Conservation (phyloP, 1,140 invertebrate species). For the Oedothorax gibbosus region DNA sequence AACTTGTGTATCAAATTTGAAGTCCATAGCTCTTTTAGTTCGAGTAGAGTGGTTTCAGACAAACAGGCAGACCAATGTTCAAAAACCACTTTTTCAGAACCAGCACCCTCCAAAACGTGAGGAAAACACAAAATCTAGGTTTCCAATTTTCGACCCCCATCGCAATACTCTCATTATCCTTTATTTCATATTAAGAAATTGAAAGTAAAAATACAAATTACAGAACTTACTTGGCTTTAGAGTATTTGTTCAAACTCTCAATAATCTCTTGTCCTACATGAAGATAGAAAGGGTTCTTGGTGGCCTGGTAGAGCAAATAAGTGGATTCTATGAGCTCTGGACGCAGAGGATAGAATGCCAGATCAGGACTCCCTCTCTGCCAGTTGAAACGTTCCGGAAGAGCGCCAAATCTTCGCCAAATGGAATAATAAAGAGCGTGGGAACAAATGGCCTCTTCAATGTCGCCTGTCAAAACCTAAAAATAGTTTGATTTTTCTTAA, state of each 20-base stretch:
- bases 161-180: not conserved
- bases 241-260: slow-evolving; percentile 74
- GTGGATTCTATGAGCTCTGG: slow-evolving; percentile 80
- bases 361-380: slow-evolving; percentile 75
- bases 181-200: not conserved
- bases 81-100: not conserved
- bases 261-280: slow-evolving; percentile 78
- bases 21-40: too few species aligned
- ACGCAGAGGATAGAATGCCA: slow-evolving; percentile 77
- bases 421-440: slow-evolving; percentile 77
- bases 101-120: not conserved
- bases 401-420: slow-evolving; percentile 77
- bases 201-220: not conserved
- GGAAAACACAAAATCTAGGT: not conserved
- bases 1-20: too few species aligned
- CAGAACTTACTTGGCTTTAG: slow-evolving; percentile 71
- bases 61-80: too few species aligned
- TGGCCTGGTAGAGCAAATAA: slow-evolving; percentile 79
- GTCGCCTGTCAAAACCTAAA: slow-evolving; percentile 76
- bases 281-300: slow-evolving; percentile 79
- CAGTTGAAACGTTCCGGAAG: slow-evolving; percentile 80
- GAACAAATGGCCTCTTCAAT: slow-evolving; percentile 80
- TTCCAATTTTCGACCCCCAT: not conserved
- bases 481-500: not conserved
- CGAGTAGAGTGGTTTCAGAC: too few species aligned